These are phyloP conservation scores for Chironomus tentans DNA, from an alignment of 2,888 invertebrate species.

Conservation along the genomic window DNA sequence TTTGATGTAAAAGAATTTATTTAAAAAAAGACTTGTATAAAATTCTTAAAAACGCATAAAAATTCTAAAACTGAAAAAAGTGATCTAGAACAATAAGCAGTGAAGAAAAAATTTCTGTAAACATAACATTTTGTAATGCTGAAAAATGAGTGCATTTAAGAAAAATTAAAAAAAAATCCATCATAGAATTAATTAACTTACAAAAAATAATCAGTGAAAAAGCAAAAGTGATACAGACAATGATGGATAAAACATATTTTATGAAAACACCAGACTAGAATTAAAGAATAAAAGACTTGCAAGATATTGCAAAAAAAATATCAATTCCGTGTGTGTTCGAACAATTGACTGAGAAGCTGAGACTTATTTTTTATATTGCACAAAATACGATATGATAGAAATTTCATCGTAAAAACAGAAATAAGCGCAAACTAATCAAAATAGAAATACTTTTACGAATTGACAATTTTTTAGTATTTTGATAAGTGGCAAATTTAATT, in stretches of 20 bases:
- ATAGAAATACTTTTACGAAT: neutral
- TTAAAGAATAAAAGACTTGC: neutral
- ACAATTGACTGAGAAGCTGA: neutral
- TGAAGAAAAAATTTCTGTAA: no score
- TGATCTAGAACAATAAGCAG: neutral
- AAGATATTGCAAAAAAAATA: neutral
- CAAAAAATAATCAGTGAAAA: no score
- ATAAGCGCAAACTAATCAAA: slow-evolving; percentile 13
- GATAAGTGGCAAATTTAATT: neutral
- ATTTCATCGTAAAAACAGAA: neutral
- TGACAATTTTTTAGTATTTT: slow-evolving; percentile 17
- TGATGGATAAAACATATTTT: slow-evolving; percentile 30
- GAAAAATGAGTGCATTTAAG: neutral
- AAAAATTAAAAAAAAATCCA: neutral
- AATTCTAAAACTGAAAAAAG: neutral
- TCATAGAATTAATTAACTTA: neutral
- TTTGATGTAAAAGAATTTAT: neutral
- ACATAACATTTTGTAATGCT: neutral
- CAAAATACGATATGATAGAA: neutral
- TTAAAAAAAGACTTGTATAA: neutral
- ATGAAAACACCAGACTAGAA: slow-evolving; percentile 29
- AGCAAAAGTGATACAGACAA: neutral
- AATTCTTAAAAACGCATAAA: neutral
- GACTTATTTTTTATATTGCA: neutral
- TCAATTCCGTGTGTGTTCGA: slow-evolving; percentile 19